Base-by-base conservation (phyloP, 1,140 invertebrate species). In the Microplitis mediator region DNA sequence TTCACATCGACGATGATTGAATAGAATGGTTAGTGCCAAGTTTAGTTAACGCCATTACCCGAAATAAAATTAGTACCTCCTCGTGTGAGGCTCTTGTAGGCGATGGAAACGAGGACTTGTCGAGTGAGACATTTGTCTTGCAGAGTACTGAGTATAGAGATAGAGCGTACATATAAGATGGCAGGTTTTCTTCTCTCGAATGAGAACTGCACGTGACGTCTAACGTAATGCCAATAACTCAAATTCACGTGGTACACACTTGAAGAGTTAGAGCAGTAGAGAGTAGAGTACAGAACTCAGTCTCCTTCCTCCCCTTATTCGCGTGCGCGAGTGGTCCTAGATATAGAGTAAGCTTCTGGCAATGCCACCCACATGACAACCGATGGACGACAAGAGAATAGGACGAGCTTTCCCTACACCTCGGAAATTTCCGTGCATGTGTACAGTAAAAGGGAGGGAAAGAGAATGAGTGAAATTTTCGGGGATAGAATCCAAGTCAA, bases 171-270 rank as follows among this genome's bases (percentile, higher is more conserved):
- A 45, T 11, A 23, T 63, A 65, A 54, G 65, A 56, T 56, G 65
- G 31, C 34, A 16, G 16, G 50, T 56, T 35, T 68, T 32, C 51
- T 23, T n/a, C 23, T 31, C 56, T 34, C 23, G 35, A 45, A 50
- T 50, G 16, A 35, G 13, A 31, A 32, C 72, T 73, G 72, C 72
- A 39, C 31, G 60, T 73, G 72, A 73, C 72, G 67, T 73, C 31
- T 73, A 73, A 73, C 72, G 72, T 73, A 69, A 69, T 63, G 72
- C 72, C 67, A 64, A 73, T 73, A 73, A 73, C 60, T 73, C 72
- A 73, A 66, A 73, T 58, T 45, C 71, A 51, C 71, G 39, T 65
- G 39, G 39, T 45, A 39, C 16, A 54, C 56, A 66, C 65, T 73
- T 36, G 14, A 69, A 60, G 64, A 61, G 64, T 11, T 45, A 9